phyloP scores from a whole-genome alignment of 1,140 invertebrate species.

The Globodera rostochiensis region DNA sequence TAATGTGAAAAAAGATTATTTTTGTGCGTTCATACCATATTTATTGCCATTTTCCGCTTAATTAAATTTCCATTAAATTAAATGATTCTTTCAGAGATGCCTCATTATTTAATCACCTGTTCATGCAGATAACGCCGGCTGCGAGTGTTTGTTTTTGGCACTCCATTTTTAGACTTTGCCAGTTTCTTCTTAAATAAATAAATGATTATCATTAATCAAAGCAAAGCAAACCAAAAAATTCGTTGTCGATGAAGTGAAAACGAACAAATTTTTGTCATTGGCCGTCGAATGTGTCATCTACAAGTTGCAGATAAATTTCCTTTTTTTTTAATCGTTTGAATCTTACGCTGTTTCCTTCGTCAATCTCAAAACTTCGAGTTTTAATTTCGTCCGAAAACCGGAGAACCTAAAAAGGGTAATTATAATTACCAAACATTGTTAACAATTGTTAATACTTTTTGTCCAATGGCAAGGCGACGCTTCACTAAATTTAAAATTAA shows the following conservation, averaged over 20 bases:
- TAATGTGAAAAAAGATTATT: not conserved
- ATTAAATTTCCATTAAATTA: too few species aligned
- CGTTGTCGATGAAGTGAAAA: not conserved
- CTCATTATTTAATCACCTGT: not conserved
- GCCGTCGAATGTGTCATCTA: not conserved
- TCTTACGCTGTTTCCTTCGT: slow-evolving; percentile 11
- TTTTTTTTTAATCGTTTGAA: not conserved
- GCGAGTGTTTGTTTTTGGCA: not conserved
- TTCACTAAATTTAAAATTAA: slow-evolving; percentile 4
- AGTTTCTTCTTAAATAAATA: not conserved
- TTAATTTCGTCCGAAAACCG: not conserved
- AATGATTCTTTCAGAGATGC: too few species aligned
- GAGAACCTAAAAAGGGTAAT: not conserved
- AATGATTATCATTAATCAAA: not conserved
- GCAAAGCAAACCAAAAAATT: slow-evolving; percentile 10
- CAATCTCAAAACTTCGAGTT: slow-evolving; percentile 4
- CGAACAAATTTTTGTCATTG: not conserved
- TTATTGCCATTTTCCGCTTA: too few species aligned
- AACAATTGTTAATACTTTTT: not conserved
- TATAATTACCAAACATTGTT: not conserved
- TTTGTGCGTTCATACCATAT: not conserved
- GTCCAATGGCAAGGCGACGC: not conserved
- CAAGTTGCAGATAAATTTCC: not conserved
- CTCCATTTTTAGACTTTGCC: not conserved
- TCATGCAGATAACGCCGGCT: not conserved